phyloP scores from a whole-genome alignment of 2,888 invertebrate species.

The Eustalomyia histrio region DNA sequence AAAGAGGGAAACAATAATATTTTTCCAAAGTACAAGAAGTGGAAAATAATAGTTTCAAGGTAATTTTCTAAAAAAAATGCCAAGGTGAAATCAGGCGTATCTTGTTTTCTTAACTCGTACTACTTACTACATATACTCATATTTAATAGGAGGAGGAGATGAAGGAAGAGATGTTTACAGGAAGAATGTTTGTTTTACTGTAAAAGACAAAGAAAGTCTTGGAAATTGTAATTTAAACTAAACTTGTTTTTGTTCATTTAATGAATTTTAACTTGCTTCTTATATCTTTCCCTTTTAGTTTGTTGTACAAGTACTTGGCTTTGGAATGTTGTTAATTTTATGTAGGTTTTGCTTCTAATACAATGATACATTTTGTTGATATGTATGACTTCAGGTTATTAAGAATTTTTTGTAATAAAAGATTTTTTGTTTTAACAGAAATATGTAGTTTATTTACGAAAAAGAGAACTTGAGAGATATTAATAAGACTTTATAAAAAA shows the following conservation, averaged over 20 bases:
- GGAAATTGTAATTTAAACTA: constrained; percentile 45
- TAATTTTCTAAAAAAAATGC: constrained; percentile 50
- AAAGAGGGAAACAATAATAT: constrained; percentile 10
- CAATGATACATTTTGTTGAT: neutral
- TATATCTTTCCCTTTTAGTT: constrained; percentile 35
- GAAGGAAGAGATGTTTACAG: constrained; percentile 8
- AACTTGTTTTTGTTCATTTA: constrained; percentile 45
- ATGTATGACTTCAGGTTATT: neutral
- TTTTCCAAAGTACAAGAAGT: constrained; percentile 24
- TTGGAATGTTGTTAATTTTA: constrained; percentile 54
- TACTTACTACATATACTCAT: no score
- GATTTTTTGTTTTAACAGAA: neutral
- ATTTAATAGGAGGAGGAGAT: neutral
- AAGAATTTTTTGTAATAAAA: neutral
- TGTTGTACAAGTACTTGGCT: constrained; percentile 22
- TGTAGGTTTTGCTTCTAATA: constrained; percentile 35
- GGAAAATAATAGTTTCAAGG: constrained; percentile 64
- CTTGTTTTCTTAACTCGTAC: constrained; percentile 29
- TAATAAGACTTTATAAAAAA: no score
- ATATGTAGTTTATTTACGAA: no score
- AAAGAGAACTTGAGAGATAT: no score
- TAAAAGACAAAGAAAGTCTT: constrained; percentile 43
- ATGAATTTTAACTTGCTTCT: constrained; percentile 21
- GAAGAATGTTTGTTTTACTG: constrained; percentile 29
- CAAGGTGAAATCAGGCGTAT: constrained; percentile 63